Evolutionary conservation across 2,113 vertebrate genomes (phyloP), one percentile per base, ranked within the genome.

Genomic region (Ceyx cyanopectus): DNA sequence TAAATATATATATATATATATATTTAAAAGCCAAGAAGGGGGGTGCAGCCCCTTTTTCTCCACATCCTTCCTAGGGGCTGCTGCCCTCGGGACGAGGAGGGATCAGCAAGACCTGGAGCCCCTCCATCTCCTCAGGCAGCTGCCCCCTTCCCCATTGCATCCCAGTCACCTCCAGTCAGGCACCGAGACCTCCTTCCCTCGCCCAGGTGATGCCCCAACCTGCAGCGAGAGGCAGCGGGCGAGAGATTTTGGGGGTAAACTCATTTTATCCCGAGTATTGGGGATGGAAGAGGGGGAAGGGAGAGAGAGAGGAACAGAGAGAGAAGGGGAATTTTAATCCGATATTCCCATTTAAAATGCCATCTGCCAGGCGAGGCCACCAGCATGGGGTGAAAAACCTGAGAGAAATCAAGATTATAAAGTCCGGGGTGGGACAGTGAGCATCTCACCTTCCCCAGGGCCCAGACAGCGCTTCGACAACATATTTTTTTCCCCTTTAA

Each of bases 101-200:
- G 9, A 10, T 23, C 29, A 62, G 14, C 12, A n/a, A 24, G 40
- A 61, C 41, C 57, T 43, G 67, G 16, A 34, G 10, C 30, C 57
- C 32, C 26, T 37, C 48, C 20, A 5, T 3, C n/a, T 16, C 40
- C 54, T 46, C 34, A 34, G 5, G 2, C 11, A 45, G 5, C 40
- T 13, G 56, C 14, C 5, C 20, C 15, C 43, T 34, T 34, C 5
- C 12, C 53, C 24, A 22, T 29, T 21, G 37, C 75, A 61, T 27
- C 77, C 86, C 86, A 70, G 45, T 89, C 86, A 81, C 70, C 70
- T 86, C 81, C 87, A 89, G 68, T 37, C 61, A 27, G 60, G 27
- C 62, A 69, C 81, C 80, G 91, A 53, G 53, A 77, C 1, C 19
- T 93, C 53, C 56, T 54, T 27, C 37, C 51, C 37, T 4, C 29